Base-by-base conservation (phyloP, 2,888 invertebrate species). In the Quadroppia sp. region DNA sequence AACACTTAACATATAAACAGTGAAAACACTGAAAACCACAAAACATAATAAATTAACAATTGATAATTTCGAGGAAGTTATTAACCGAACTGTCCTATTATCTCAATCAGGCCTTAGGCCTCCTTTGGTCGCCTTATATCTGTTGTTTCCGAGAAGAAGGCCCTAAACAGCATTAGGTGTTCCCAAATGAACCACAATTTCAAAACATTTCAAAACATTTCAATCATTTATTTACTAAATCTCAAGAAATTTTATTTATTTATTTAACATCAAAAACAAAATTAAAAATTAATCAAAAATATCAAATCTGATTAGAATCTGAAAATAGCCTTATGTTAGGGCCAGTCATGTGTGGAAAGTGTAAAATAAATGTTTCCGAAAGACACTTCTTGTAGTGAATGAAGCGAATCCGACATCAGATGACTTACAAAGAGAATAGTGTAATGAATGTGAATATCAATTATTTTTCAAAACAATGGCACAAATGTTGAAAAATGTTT, bases 1-100 rank as follows among this genome's bases (percentile, higher is more conserved):
- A 36, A 36, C 36, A 36, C 9, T 36, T 36, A 36, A 36, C 36
- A 36, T 25, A 56, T 56, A 20, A 56, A 56, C 56, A 56, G 36
- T 36, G 36, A 36, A 20, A 56, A 56, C 56, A 56, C 6, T 36
- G 36, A 36, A 56, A 56, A 56, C 56, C 56, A 56, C 56, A 56
- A n/a, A 56, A 56, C 56, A 56, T 23, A 25, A 56, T 56, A 56
- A 36, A 36, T 36, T 56, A 56, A 28, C 56, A 53, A 56, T 56
- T 56, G 56, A 56, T 48, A 2, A 56, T 23, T n/a, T 25, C 25
- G 13, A 25, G 56, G 20, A 23, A 56, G 56, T 25, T 56, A 56
- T 56, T 56, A 56, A 25, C 56, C 17, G 20, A 36, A 36, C 9
- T 7, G 6, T 36, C 36, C 36, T 36, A 36, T 36, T 36, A 36